Conservation (phyloP, 2,113 vertebrate species). For the Phoenicopterus ruber region DNA sequence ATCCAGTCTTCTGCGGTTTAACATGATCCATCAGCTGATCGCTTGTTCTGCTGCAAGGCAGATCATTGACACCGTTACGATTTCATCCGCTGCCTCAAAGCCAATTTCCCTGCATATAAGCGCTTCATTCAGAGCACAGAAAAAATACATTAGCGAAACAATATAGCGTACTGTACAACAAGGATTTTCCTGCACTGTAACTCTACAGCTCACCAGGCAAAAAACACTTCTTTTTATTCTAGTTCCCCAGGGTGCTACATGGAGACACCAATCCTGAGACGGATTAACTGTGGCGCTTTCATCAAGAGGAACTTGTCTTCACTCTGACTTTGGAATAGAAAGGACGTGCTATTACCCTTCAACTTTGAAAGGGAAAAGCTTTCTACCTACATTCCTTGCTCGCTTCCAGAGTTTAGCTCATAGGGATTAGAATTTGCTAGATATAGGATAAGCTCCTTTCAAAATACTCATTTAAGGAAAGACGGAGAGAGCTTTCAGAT, state of each 20-base stretch:
- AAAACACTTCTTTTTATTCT: constrained; percentile 47
- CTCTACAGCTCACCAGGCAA: constrained; percentile 44
- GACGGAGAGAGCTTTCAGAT: neutral
- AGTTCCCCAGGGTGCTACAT: constrained; percentile 49
- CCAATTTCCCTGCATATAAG: constrained; percentile 56
- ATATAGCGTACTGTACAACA: constrained; percentile 60
- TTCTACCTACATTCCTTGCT: constrained; percentile 14
- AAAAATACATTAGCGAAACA: constrained; percentile 55
- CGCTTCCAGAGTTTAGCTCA: constrained; percentile 6
- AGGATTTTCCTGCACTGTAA: constrained; percentile 62
- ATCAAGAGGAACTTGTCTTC: constrained; percentile 52
- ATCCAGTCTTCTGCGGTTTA: constrained; percentile 20
- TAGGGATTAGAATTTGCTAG: constrained; percentile 40
- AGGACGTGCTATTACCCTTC: neutral
- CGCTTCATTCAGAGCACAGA: constrained; percentile 25
- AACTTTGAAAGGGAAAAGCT: constrained; percentile 15
- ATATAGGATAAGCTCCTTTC: constrained; percentile 12
- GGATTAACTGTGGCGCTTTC: constrained; percentile 60
- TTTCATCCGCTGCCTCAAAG: constrained; percentile 40
- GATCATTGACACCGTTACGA: constrained; percentile 22
- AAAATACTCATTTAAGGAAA: constrained; percentile 13
- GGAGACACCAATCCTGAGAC: constrained; percentile 55
- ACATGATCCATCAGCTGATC: constrained; percentile 60
- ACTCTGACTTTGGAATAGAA: constrained; percentile 49
- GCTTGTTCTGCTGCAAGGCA: constrained; percentile 29